Base-by-base conservation (phyloP, 1,140 invertebrate genomes). In the Apis laboriosa region DNA sequence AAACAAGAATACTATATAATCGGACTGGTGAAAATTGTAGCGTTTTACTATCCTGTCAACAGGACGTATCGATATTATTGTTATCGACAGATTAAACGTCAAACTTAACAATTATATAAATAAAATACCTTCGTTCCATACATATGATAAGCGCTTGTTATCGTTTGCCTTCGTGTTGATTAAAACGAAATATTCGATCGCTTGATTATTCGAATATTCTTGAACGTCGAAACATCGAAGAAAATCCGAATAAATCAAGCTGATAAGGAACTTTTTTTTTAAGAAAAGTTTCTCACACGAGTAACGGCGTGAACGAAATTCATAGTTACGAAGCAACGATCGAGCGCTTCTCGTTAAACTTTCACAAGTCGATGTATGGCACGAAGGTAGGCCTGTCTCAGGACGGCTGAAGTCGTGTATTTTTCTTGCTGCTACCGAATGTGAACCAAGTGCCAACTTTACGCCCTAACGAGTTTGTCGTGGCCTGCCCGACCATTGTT, bases 401-500 rank as follows among this genome's bases (percentile, higher is more conserved):
- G 90, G 94, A 95, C 87, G 93, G 92, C 79, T 94, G 93, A 72
- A 92, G 93, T 88, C 94, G 93, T 24, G 94, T 88, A 17, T 92
- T 93, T 87, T 95, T 95, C 89, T 95, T 95, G 87, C 92, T 94
- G 80, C 93, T 94, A 56, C 95, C 95, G 85, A 95, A 95, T 49
- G 93, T 95, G 84, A 95, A 95, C 95, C 95, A 95, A 1, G 95
- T 95, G 34, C 95, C 95, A 68, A 95, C 95, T 90, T 95, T 95
- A 43, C 95, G 92, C 55, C 95, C 95, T 67, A 96, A 86, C 34
- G 95, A 95, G 84, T 95, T 94, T 28, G 94, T 94, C 34, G 88
- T 88, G 15, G 87, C 84, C 88, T 94, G 90, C 88, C 86, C 88
- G 90, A 94, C 67, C 81, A 94, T 90, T 53, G 90, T 92, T 19